Conservation (phyloP, 2,888 invertebrate genomes). For the Drosophila affinis region DNA sequence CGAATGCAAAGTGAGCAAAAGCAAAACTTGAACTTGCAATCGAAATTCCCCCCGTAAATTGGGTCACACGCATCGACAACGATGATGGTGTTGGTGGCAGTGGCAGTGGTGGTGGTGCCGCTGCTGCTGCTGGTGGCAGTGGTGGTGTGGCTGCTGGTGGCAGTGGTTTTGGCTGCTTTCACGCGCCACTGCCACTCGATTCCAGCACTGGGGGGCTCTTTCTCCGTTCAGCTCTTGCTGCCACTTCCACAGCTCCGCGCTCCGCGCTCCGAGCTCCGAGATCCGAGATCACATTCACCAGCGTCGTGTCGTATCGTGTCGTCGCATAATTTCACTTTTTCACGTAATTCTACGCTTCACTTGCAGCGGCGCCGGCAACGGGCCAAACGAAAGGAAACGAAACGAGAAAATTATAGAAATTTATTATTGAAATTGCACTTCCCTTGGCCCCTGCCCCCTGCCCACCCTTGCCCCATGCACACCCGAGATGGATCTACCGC, state of each 20-base stretch:
- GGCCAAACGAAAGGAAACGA: slow-evolving; percentile 44
- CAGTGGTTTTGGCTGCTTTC: slow-evolving; percentile 60
- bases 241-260: slow-evolving; percentile 22
- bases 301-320: slow-evolving; percentile 9
- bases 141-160: not conserved
- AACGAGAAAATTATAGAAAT: slow-evolving; percentile 67
- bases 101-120: slow-evolving; percentile 28
- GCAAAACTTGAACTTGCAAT: slow-evolving; percentile 77
- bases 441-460: not conserved
- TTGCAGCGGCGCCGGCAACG: slow-evolving; percentile 46
- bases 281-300: slow-evolving; percentile 48
- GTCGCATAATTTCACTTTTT: slow-evolving; percentile 76
- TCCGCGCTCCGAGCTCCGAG: too few species aligned
- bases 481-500: too few species aligned
- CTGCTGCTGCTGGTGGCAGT: not conserved
- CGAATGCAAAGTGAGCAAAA: slow-evolving; percentile 44
- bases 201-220: not conserved
- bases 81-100: slow-evolving; percentile 24
- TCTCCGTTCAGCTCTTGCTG: not conserved
- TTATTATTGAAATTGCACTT: slow-evolving; percentile 70
- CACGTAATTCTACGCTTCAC: slow-evolving; percentile 79
- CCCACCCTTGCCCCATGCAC: too few species aligned
- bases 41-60: slow-evolving; percentile 62
- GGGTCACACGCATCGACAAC: slow-evolving; percentile 74
- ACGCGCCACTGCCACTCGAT: slow-evolving; percentile 54